These are phyloP conservation scores for Enteromius treurensis DNA, from an alignment of 2,797 vertebrate genomes.

Conservation along the genomic window DNA sequence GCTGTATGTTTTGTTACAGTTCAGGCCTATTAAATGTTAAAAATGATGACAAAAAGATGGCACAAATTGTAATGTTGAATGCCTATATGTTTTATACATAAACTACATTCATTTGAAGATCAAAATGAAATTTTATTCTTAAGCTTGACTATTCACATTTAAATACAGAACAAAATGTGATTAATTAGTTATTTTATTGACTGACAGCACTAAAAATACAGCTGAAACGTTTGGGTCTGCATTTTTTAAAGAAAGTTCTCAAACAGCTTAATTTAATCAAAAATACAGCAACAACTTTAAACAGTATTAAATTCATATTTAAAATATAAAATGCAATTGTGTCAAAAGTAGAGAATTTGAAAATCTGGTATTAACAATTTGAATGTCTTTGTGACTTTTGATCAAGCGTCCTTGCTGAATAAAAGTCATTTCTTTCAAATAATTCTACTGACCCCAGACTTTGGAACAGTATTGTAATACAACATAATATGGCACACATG, in stretches of 20 bases:
- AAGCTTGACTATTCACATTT: neutral
- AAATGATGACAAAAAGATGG: neutral
- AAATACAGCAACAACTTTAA: neutral
- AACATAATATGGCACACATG: neutral
- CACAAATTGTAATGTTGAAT: neutral
- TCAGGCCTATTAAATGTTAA: neutral
- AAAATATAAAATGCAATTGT: no score
- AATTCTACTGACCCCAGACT: neutral
- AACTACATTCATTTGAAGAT: neutral
- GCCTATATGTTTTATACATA: neutral
- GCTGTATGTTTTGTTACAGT: neutral
- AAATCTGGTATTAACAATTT: no score
- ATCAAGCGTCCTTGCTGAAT: neutral
- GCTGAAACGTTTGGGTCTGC: neutral
- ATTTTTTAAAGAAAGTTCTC: neutral
- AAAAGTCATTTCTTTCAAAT: neutral
- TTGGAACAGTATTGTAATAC: neutral
- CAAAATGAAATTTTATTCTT: neutral
- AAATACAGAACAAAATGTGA: neutral
- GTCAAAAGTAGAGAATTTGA: no score
- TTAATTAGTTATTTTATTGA: neutral
- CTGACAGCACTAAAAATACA: neutral
- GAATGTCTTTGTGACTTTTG: neutral
- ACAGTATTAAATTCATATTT: no score
- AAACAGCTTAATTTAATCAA: neutral